Evolutionary conservation across 1,140 invertebrate species (phyloP).

Genomic region (Aphis gossypii): DNA sequence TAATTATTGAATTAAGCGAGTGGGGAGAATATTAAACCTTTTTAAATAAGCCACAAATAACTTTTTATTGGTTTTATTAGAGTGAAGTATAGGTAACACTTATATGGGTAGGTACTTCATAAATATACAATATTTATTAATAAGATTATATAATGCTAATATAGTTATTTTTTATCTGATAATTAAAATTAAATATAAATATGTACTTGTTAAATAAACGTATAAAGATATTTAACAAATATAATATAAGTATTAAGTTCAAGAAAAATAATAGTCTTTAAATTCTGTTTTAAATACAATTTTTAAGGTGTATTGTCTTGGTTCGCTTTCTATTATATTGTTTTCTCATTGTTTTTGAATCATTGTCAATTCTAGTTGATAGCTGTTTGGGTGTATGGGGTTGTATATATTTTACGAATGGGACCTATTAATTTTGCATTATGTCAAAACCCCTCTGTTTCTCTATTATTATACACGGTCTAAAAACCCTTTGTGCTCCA

Average conservation of each 20-base stretch:
- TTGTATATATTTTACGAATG: background rate
- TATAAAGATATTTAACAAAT: background rate
- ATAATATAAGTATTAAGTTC: background rate
- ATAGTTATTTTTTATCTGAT: no score
- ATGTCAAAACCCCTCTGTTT: slow-evolving; percentile 35
- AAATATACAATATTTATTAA: background rate
- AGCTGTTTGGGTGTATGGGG: background rate
- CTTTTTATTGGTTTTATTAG: background rate
- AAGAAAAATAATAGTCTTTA: background rate
- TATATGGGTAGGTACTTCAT: background rate
- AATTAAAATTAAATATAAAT: background rate
- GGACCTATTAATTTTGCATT: slow-evolving; percentile 30
- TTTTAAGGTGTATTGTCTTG: background rate
- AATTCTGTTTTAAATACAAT: background rate
- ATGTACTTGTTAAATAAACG: background rate
- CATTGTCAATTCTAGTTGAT: slow-evolving; percentile 4
- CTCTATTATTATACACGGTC: background rate
- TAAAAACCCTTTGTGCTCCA: slow-evolving; percentile 36
- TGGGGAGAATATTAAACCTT: background rate
- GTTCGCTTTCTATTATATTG: background rate
- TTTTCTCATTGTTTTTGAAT: slow-evolving; percentile 19
- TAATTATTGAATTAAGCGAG: background rate
- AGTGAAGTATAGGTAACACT: background rate
- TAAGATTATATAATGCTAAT: no score
- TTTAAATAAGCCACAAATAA: background rate